Conservation (phyloP, 2,113 vertebrate species). For the Thamnaconus septentrionalis region DNA sequence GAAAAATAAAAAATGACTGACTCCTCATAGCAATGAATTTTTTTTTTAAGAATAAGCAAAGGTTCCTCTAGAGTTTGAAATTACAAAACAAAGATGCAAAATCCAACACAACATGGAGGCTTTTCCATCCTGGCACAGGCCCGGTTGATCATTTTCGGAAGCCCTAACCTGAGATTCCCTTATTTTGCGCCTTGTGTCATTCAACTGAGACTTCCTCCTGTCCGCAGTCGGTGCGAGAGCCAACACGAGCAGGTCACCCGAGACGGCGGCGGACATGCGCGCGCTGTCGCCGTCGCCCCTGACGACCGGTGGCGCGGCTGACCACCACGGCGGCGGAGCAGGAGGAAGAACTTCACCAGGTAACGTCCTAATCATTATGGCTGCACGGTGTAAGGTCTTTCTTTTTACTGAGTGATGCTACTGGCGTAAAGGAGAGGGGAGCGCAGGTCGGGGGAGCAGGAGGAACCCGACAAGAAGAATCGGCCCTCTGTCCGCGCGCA, state of each 20-base stretch:
- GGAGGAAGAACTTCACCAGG: slow-evolving; percentile 36
- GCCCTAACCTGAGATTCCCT: slow-evolving; percentile 2
- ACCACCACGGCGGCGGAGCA: slow-evolving; percentile 17
- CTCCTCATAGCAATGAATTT: too few relatives aligned
- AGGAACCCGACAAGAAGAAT: slow-evolving; percentile 53
- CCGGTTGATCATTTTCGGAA: too few relatives aligned
- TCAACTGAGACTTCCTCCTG: slow-evolving; percentile 24
- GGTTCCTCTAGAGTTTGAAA: too few relatives aligned
- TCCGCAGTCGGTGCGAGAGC: slow-evolving; percentile 44
- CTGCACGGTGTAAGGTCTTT: neutral
- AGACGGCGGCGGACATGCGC: slow-evolving; percentile 34
- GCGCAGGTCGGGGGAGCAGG: too few relatives aligned
- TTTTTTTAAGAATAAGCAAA: too few relatives aligned
- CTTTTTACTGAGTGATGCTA: neutral
- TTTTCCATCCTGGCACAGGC: too few relatives aligned
- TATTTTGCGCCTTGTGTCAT: slow-evolving; percentile 2
- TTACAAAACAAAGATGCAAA: too few relatives aligned
- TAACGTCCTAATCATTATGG: slow-evolving; percentile 43
- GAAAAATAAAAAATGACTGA: too few relatives aligned
- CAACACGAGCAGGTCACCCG: slow-evolving; percentile 61
- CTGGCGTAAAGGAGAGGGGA: slow-evolving; percentile 30
- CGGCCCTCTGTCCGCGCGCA: slow-evolving; percentile 44
- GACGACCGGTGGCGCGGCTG: slow-evolving; percentile 48
- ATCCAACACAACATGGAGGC: too few relatives aligned
- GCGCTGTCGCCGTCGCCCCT: slow-evolving; percentile 31